Base-by-base conservation (phyloP, 1,140 invertebrate species). In the Philotrypesis tridentata region DNA sequence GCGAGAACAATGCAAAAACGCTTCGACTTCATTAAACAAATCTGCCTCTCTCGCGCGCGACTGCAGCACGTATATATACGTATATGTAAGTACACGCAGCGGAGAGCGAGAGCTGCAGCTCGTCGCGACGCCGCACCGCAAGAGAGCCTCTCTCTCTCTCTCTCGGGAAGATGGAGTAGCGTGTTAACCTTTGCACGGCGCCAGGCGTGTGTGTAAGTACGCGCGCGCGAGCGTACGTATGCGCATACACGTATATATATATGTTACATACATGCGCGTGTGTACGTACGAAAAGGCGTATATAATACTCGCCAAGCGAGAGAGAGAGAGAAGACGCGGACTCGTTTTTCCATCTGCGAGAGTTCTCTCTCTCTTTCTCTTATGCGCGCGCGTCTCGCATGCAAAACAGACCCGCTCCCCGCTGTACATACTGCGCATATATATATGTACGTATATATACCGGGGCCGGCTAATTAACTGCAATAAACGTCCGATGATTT, bases 401-500 rank as follows among this genome's bases (percentile, higher is more conserved):
- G 86, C 86, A 87, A 88, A 89, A 84, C 83, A 84, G 83, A 76
- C 73, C 70, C 74, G 80, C 31, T 70, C 83, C 80, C 79, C 11
- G 87, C n/a, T n/a, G n/a, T n/a, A n/a, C n/a, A n/a, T n/a, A n/a
- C n/a, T n/a, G n/a, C n/a, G n/a, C n/a, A n/a, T n/a, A n/a, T n/a
- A n/a, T n/a, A n/a, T n/a, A n/a, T n/a, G n/a, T n/a, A n/a, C n/a
- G n/a, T n/a, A n/a, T n/a, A n/a, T n/a, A n/a, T 70, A 65, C 81
- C 80, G 72, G n/a, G n/a, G 84, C 85, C 84, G 84, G 86, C 86
- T 89, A 89, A 89, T 89, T 89, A 89, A 87, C 87, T 85, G 87
- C 85, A 87, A 87, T 89, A 89, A 89, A 89, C 83, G 86, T 88
- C 86, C 84, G 86, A 87, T 89, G 88, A 89, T 89, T 89, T 89